Evolutionary conservation across 2,888 invertebrate species (phyloP), one percentile per base, ranked within the genome.

Genomic region (Pristionchus entomophagus): DNA sequence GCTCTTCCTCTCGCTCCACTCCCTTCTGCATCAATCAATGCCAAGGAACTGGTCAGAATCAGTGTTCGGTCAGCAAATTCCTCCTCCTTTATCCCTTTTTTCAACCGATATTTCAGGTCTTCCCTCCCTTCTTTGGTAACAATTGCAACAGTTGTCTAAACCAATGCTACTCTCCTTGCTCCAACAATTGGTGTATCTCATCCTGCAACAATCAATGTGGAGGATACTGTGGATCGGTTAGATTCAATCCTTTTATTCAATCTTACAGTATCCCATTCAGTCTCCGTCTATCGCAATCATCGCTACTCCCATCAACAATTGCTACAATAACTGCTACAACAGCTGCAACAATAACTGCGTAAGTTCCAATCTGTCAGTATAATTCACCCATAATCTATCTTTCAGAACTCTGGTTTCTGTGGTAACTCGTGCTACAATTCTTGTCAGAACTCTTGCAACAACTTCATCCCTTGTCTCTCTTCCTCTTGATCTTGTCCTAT

Each of bases 381-480:
- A n/a, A 0, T 69, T 41, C n/a, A 17, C 22, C 29, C 22, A 14
- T 22, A 14, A 22, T 38, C n/a, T 41, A 38, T 38, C 41, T 22
- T 69, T 69, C 69, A 69, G 69, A 69, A 41, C 29, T 69, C 69
- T 38, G 38, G 38, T 38, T 38, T 69, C 69, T 69, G 69, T n/a
- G 69, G 69, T 69, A 22, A 38, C 19, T 19, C 38, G 8, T 69
- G 69, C 29, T 69, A 38, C 69, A 69, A 69, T 12, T 69, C 69
- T 22, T 69, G 69, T n/a, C 41, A 38, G 38, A 69, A 69, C 22
- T 69, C 69, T 10, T 69, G 69, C 41, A 69, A 69, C 41, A 69
- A 69, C 22, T 69, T 69, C 69, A 69, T 38, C 14, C 69, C 69
- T n/a, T 69, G 69, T 69, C 29, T 69, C 69, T 69, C 69, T 19